Evolutionary conservation across 2,797 vertebrate genomes (phyloP).

Genomic region (Bradypus variegatus): DNA sequence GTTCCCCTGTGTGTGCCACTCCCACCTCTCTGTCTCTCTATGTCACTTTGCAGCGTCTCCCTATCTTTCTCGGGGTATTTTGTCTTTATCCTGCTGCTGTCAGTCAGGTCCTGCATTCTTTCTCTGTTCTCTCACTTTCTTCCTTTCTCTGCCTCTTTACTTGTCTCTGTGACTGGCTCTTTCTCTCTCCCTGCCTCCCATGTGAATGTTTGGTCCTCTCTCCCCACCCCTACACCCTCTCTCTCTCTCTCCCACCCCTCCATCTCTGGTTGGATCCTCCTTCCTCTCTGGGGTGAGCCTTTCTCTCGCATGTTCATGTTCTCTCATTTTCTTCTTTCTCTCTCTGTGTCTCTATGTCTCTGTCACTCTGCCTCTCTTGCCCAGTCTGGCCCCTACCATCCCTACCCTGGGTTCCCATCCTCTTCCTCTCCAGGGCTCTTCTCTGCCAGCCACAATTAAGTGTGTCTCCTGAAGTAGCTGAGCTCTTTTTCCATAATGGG

Average conservation of each 20-base stretch:
- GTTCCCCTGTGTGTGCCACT: background rate
- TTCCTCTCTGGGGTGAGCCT: background rate
- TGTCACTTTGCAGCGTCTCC: background rate
- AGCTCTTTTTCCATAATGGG: constrained; percentile 49
- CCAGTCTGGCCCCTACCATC: background rate
- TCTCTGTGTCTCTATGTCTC: background rate
- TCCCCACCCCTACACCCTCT: too few species aligned
- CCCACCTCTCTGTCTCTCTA: background rate
- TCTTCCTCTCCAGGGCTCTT: background rate
- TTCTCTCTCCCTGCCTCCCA: background rate
- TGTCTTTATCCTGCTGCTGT: background rate
- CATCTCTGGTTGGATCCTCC: background rate
- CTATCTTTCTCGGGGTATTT: background rate
- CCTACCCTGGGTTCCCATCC: background rate
- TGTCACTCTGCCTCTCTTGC: background rate
- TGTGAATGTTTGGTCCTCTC: background rate
- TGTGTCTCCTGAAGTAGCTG: constrained; percentile 39
- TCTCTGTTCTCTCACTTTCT: background rate
- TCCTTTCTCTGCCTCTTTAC: background rate
- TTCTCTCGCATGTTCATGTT: background rate
- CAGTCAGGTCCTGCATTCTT: background rate
- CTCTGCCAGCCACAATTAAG: constrained; percentile 48
- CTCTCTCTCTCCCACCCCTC: background rate
- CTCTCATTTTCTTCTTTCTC: background rate
- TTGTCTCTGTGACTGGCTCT: background rate